Percentiles rank a stretch among this genome's conserved stretches.
Conservation (phyloP, 2,797 vertebrate genomes). For the Enteromius unitaeniatus region DNA sequence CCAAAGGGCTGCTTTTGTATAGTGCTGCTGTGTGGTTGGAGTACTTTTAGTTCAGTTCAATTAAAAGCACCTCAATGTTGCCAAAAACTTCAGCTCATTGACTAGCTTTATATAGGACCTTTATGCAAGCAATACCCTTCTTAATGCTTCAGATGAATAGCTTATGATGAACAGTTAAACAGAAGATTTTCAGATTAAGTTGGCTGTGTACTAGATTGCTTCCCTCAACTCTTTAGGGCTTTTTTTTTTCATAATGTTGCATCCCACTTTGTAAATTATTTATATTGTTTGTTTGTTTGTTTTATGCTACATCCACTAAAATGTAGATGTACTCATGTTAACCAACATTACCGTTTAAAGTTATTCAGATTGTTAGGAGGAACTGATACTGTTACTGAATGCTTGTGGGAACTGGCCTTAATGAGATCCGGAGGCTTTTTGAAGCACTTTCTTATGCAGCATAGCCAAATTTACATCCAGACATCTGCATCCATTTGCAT, state of each 20-base stretch:
- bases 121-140: background rate
- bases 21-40: background rate
- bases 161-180: background rate
- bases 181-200: background rate
- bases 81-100: background rate
- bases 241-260: background rate
- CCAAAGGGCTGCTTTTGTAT: background rate
- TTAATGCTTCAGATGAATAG: background rate
- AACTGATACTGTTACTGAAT: slow-evolving; percentile 1
- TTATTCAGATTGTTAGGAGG: slow-evolving; percentile 4
- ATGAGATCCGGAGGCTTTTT: slow-evolving; percentile 30
- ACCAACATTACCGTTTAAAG: slow-evolving; percentile 31
- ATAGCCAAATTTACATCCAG: slow-evolving; percentile 24
- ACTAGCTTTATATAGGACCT: background rate
- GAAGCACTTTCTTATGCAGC: slow-evolving; percentile 16
- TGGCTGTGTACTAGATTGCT: background rate
- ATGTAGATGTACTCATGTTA: background rate
- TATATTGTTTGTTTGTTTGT: background rate
- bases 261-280: background rate
- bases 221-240: background rate
- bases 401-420: background rate
- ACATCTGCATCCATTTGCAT: slow-evolving; percentile 37
- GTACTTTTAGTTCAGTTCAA: background rate
- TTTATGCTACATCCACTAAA: background rate
- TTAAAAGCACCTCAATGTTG: background rate